Evolutionary conservation across 2,113 vertebrate genomes (phyloP), one percentile per base, ranked within the genome.

Genomic region (Elgaria multicarinata): DNA sequence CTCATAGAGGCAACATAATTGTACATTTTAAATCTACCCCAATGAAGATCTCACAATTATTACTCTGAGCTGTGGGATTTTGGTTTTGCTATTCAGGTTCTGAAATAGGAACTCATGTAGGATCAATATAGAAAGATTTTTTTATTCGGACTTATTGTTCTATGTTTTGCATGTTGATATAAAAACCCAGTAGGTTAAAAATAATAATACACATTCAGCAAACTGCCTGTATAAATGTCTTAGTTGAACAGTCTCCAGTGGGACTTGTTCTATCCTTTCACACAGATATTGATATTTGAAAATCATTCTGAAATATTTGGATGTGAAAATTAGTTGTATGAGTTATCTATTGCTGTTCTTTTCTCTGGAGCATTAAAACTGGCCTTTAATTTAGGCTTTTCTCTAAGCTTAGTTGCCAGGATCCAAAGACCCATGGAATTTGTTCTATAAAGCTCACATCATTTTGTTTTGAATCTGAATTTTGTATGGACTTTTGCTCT

Each of bases 321-420:
- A 18, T 92, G 69, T 55, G n/a, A 90, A 94, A 92, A 89, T 62
- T 74, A 28, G 36, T 58, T 87, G 33, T 55, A 90, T 89, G 69
- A 74, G 91, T 94, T 90, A 93, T 91, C 75, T 18, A 44, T 83
- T 84, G 87, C 90, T 92, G 92, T 93, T 93, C 92, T 84, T 86
- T 24, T 28, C 53, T 64, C 39, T 86, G 22, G 55, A 86, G 53
- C 72, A 44, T 44, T 31, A 24, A 83, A 66, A 83, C 33, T 83
- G 62, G 39, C 39, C 58, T 31, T 18, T 10, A 39, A 36, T 85
- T 85, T 71, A 50, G 28, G 9, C 42, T 9, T 10, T 84, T 69
- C 44, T 84, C 39, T 46, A 44, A 50, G 22, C n/a, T 33, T 20
- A 42, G 26, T 76, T 26, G 71, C n/a, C 3, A 64, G 36, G n/a